phyloP scores from a whole-genome alignment of 2,888 invertebrate species.

The Machimus atricapillus region DNA sequence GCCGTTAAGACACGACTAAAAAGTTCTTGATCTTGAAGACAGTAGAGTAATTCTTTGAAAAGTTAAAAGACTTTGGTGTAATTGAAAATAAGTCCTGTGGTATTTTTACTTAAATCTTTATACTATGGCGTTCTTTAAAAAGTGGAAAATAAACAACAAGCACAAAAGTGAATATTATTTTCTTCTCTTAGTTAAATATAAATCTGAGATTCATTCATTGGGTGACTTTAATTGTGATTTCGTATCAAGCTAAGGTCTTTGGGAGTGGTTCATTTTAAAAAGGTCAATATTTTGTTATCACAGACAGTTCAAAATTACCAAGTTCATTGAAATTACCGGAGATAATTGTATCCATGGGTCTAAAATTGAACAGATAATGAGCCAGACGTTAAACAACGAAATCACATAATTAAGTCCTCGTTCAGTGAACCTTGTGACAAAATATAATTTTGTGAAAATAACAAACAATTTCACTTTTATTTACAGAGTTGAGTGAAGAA shows the following conservation, averaged over 20 bases:
- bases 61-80: background rate
- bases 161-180: constrained; percentile 28
- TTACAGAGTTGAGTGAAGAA: constrained; percentile 50
- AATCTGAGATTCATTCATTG: background rate
- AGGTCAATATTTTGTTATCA: background rate
- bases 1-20: background rate
- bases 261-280: background rate
- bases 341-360: constrained; percentile 3
- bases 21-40: background rate
- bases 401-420: background rate
- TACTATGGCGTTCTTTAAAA: constrained; percentile 17
- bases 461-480: constrained; percentile 5
- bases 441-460: background rate
- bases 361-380: background rate
- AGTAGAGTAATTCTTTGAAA: background rate
- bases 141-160: constrained; percentile 25
- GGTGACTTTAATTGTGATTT: background rate
- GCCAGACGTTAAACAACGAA: background rate
- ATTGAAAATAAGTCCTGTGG: background rate
- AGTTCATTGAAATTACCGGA: constrained; percentile 13
- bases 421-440: background rate
- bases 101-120: background rate
- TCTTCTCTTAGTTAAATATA: background rate
- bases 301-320: background rate
- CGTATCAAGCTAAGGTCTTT: background rate